Conservation (phyloP, 2,797 vertebrate genomes). For the Crocodylus rhombifer region DNA sequence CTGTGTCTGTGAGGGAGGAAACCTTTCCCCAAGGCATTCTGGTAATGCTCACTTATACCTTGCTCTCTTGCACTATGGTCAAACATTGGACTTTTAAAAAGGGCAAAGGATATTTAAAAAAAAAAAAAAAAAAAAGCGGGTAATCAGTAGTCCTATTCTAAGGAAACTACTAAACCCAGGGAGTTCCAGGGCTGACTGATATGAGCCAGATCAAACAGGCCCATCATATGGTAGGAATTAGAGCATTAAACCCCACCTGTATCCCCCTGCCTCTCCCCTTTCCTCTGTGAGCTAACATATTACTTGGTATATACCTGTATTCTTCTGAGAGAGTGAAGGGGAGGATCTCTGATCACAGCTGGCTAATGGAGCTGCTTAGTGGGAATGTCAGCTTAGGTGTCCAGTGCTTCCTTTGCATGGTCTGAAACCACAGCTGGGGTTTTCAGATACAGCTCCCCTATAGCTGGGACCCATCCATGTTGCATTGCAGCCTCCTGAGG, state of each 20-base stretch:
- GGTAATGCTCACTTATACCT: constrained; percentile 75
- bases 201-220: constrained; percentile 22
- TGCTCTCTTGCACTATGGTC: constrained; percentile 71
- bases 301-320: background rate
- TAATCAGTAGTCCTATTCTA: constrained; percentile 29
- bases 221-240: constrained; percentile 3
- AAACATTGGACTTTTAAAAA: constrained; percentile 51
- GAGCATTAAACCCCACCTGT: constrained; percentile 17
- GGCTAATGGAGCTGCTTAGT: background rate
- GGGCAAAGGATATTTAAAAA: constrained; percentile 1
- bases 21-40: constrained; percentile 61
- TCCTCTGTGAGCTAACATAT: accelerated
- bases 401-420: too few relatives aligned
- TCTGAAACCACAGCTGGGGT: background rate
- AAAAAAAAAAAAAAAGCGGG: background rate
- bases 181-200: background rate
- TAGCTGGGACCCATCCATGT: background rate
- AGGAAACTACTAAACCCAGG: constrained; percentile 8
- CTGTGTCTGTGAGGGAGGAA: constrained; percentile 65
- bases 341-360: background rate
- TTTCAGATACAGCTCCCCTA: background rate
- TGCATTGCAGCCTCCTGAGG: constrained; percentile 62
- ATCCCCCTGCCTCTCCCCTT: background rate
- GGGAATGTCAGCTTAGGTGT: accelerated
- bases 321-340: background rate